These are phyloP conservation scores for Arvicanthis niloticus DNA, from an alignment of 2,113 vertebrate species.

Conservation along the genomic window DNA sequence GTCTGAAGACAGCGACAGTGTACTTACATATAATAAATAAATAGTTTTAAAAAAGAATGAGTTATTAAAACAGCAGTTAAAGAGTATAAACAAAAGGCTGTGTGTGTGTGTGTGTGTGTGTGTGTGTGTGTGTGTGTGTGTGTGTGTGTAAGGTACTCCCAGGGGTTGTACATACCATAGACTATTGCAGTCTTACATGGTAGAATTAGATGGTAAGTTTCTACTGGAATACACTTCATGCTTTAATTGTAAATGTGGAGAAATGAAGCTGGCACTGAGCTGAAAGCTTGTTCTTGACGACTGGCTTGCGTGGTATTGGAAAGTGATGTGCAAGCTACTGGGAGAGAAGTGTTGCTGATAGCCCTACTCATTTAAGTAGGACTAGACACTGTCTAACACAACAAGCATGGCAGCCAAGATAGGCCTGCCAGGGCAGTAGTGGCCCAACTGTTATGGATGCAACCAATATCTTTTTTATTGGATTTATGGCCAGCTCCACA, in stretches of 20 bases:
- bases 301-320: not conserved
- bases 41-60: too few species aligned
- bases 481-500: not conserved
- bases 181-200: not conserved
- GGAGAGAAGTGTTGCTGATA: not conserved
- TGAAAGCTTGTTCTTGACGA: not conserved
- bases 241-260: not conserved
- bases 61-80: not conserved
- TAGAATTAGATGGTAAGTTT: not conserved
- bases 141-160: not conserved
- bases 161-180: not conserved
- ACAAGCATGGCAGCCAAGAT: not conserved
- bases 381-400: too few species aligned
- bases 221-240: not conserved
- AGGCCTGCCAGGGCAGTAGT: not conserved
- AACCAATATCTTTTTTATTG: not conserved
- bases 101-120: not conserved
- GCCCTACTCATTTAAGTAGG: not conserved
- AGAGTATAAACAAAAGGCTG: not conserved
- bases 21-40: too few species aligned
- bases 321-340: not conserved
- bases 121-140: not conserved
- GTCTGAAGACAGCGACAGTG: too few species aligned
- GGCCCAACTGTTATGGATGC: not conserved
- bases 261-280: not conserved